Conservation (phyloP, 2,797 vertebrate species). For the Hypotaenidia philippensis region DNA sequence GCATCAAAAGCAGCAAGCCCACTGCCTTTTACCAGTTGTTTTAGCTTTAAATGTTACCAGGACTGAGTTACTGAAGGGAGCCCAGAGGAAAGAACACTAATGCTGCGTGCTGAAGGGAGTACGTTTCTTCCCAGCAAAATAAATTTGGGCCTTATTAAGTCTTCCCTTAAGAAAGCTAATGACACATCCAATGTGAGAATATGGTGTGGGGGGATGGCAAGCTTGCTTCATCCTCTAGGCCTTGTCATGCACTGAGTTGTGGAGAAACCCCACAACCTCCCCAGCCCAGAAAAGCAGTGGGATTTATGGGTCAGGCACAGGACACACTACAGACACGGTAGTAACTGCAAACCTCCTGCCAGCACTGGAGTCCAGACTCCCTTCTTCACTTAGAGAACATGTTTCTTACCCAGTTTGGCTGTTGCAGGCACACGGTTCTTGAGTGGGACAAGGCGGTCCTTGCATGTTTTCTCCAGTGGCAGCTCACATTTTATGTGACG, state of each 20-base stretch:
- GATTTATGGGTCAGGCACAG: background rate
- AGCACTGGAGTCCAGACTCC: background rate
- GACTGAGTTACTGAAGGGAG: background rate
- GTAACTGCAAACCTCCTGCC: background rate
- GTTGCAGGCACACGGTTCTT: slow-evolving; percentile 87
- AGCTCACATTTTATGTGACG: slow-evolving; percentile 87
- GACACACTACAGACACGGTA: background rate
- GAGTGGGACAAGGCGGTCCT: slow-evolving; percentile 86
- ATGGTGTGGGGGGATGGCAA: background rate
- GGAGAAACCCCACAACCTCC: background rate
- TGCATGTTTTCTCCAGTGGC: slow-evolving; percentile 84
- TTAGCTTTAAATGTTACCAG: background rate
- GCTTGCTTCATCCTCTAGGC: background rate
- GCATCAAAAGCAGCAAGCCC: background rate
- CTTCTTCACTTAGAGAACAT: background rate
- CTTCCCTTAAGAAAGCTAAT: background rate
- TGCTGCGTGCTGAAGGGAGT: background rate
- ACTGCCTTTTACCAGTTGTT: background rate
- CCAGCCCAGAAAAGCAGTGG: background rate
- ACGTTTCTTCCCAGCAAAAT: background rate
- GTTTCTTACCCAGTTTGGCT: slow-evolving; percentile 88
- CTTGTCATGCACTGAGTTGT: background rate
- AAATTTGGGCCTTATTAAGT: background rate
- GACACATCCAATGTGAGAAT: background rate
- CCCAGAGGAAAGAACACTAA: background rate